phyloP scores from a whole-genome alignment of 2,797 vertebrate species.

The Chelmon rostratus region DNA sequence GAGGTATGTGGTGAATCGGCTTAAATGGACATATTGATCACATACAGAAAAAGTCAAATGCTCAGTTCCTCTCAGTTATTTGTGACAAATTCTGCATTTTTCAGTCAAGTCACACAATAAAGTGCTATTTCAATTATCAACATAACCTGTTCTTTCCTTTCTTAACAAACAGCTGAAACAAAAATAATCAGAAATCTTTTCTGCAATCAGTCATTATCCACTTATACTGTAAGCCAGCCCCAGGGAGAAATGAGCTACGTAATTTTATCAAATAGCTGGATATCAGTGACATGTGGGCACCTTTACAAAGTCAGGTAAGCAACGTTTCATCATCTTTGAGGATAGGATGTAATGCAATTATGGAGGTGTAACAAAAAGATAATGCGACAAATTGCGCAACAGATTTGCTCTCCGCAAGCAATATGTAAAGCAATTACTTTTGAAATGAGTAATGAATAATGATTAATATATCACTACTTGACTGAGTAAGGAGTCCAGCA shows the following conservation, averaged over 20 bases:
- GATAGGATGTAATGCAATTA: constrained; percentile 15
- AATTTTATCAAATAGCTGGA: constrained; percentile 7
- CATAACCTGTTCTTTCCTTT: neutral
- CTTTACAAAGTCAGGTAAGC: constrained; percentile 3
- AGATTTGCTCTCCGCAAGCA: constrained; percentile 32
- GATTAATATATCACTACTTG: constrained; percentile 49
- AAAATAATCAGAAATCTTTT: neutral
- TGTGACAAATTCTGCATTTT: neutral
- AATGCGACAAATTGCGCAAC: constrained; percentile 33
- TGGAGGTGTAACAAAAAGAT: constrained; percentile 20
- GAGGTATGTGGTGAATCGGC: constrained; percentile 15
- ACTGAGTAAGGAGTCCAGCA: constrained; percentile 46
- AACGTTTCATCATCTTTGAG: neutral
- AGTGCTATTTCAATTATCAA: neutral
- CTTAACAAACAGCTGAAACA: neutral
- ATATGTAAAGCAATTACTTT: constrained; percentile 47
- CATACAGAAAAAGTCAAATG: constrained; percentile 4
- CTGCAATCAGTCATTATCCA: neutral
- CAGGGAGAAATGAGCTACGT: neutral
- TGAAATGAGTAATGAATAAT: constrained; percentile 50
- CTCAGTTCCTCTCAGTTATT: neutral
- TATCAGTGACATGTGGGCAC: neutral
- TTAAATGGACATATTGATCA: constrained; percentile 17
- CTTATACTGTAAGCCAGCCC: neutral
- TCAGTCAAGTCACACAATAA: neutral